phyloP scores from a whole-genome alignment of 2,888 invertebrate species.

The Periphyllus acericola region DNA sequence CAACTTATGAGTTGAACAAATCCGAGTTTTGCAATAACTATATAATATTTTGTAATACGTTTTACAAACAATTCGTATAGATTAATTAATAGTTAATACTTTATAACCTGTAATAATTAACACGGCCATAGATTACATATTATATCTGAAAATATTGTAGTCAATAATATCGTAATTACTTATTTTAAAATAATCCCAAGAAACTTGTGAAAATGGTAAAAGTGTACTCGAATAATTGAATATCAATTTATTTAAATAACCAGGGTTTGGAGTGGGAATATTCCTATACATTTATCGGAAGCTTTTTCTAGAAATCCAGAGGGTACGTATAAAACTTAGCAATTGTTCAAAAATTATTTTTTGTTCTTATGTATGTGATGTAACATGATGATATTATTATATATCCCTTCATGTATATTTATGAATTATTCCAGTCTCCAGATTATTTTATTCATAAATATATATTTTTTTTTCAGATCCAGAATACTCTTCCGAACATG shows the following conservation, averaged over 20 bases:
- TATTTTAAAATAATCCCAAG: no score
- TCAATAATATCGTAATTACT: no score
- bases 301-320: no score
- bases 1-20: not conserved
- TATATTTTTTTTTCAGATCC: slow-evolving; percentile 71
- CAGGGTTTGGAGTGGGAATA: no score
- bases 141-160: no score
- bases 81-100: not conserved
- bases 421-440: not conserved
- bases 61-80: not conserved
- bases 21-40: not conserved
- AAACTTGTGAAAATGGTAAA: not conserved
- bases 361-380: no score
- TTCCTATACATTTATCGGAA: no score
- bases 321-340: no score
- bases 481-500: slow-evolving; percentile 74
- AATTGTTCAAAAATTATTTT: no score
- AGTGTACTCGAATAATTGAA: not conserved
- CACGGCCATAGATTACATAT: not conserved
- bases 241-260: not conserved
- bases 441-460: not conserved
- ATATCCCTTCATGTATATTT: not conserved
- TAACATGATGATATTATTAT: no score
- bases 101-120: not conserved
- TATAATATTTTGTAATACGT: not conserved